A percentile compares a stretch with the other conserved stretches of the same genome.
Evolutionary conservation across 30 jellyfish, hydroid and myxozoan species (phyloP).

Genomic region (Hydractinia echinata): DNA sequence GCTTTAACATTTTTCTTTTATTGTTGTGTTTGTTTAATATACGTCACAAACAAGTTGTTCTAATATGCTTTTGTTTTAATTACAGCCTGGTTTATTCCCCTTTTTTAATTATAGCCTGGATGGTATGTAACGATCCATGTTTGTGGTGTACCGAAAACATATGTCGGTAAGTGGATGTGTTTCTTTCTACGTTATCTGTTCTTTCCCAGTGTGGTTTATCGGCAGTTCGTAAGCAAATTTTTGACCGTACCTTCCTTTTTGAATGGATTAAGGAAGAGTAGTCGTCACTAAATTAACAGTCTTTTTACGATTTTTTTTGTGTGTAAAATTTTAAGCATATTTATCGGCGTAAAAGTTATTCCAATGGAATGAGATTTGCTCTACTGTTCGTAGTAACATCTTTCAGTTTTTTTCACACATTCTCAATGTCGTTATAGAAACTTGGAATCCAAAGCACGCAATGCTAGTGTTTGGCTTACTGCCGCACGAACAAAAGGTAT

Average conservation of each 20-base stretch:
- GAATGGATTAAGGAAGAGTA: too few relatives aligned
- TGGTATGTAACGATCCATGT: conserved; percentile 77
- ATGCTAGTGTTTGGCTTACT: conserved; percentile 71
- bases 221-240: too few relatives aligned
- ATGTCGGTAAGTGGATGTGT: conserved; percentile 30
- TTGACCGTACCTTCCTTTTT: too few relatives aligned
- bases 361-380: not conserved
- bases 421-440: conserved; percentile 5
- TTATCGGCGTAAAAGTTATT: not conserved
- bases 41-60: too few relatives aligned
- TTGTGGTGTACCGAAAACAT: conserved; percentile 59
- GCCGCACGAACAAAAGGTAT: conserved; percentile 87
- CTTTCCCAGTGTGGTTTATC: too few relatives aligned
- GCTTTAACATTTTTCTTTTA: too few relatives aligned
- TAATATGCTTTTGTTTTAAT: too few relatives aligned
- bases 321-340: not conserved
- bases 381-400: not conserved
- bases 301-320: too few relatives aligned
- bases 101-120: conserved; percentile 51
- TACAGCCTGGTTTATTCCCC: too few relatives aligned
- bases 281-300: too few relatives aligned
- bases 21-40: too few relatives aligned
- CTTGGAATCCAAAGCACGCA: conserved; percentile 23
- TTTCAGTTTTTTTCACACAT: not conserved
- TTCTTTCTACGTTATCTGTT: too few relatives aligned